Conservation (phyloP, 2,888 invertebrate species). For the Campaea margaritaria region DNA sequence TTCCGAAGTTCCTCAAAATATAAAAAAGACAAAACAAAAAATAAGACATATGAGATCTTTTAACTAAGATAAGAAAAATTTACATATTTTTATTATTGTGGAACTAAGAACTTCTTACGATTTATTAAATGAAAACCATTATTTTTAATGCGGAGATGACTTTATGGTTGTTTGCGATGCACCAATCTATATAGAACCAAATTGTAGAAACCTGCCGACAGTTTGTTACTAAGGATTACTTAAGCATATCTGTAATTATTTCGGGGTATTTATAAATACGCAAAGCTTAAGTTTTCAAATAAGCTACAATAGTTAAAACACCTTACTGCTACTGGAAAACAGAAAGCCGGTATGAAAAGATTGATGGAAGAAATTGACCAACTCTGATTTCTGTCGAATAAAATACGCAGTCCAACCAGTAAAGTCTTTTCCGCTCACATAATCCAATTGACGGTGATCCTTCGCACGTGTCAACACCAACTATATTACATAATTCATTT, state of each 20-base stretch:
- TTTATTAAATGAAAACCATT: constrained; percentile 69
- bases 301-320: too few species aligned
- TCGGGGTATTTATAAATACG: too few species aligned
- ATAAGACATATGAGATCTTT: constrained; percentile 85
- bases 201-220: neutral
- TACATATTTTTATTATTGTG: constrained; percentile 80
- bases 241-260: too few species aligned
- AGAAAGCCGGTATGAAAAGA: too few species aligned
- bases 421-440: constrained; percentile 65
- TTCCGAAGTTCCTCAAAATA: constrained; percentile 84
- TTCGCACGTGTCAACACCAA: constrained; percentile 74
- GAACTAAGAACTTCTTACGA: constrained; percentile 80
- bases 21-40: constrained; percentile 85
- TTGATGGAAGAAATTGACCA: too few species aligned
- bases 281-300: too few species aligned
- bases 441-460: constrained; percentile 75
- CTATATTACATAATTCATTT: constrained; percentile 80
- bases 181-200: constrained; percentile 2
- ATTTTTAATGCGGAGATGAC: constrained; percentile 60
- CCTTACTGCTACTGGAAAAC: too few species aligned
- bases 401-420: constrained; percentile 47
- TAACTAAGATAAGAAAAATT: constrained; percentile 84
- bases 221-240: too few species aligned
- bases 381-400: neutral
- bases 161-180: constrained; percentile 52